These are phyloP conservation scores for Drosophila bipectinata DNA, from an alignment of 1,140 invertebrate genomes.

Conservation along the genomic window DNA sequence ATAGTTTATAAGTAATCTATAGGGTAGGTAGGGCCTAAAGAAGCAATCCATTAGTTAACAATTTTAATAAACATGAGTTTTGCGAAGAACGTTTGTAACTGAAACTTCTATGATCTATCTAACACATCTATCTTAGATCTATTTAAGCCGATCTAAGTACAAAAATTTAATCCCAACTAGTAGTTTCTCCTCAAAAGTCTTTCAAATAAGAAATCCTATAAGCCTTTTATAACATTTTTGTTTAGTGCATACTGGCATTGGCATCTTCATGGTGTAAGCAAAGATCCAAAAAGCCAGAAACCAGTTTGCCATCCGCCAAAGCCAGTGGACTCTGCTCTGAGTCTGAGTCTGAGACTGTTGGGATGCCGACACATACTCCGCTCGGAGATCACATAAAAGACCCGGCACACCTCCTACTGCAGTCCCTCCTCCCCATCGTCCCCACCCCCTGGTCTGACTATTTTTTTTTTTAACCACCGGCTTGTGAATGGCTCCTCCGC, in stretches of 20 bases:
- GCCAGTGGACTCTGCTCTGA: slow-evolving; percentile 47
- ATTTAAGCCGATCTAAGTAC: too few species aligned
- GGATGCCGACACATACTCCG: slow-evolving; percentile 77
- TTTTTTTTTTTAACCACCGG: slow-evolving; percentile 41
- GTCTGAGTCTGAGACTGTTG: slow-evolving; percentile 35
- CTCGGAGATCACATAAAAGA: slow-evolving; percentile 76
- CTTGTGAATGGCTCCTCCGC: slow-evolving; percentile 70
- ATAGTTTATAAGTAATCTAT: too few species aligned
- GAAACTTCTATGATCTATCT: too few species aligned
- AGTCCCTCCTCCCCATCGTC: not conserved
- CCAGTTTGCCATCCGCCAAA: slow-evolving; percentile 81
- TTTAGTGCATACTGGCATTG: slow-evolving; percentile 47
- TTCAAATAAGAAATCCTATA: too few species aligned
- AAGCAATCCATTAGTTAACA: too few species aligned
- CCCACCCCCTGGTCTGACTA: slow-evolving; percentile 6
- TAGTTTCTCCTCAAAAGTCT: too few species aligned
- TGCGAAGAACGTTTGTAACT: too few species aligned
- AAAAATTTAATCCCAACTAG: too few species aligned
- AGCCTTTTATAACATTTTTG: not conserved
- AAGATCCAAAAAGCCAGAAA: slow-evolving; percentile 54
- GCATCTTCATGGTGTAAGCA: slow-evolving; percentile 50
- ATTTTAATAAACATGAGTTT: too few species aligned
- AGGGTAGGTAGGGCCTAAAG: too few species aligned
- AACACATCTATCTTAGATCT: too few species aligned
- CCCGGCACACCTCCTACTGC: slow-evolving; percentile 70